Percentiles rank a stretch among this genome's conserved stretches.
Evolutionary conservation across 2,113 vertebrate genomes (phyloP).

Genomic region (Albula glossodonta): DNA sequence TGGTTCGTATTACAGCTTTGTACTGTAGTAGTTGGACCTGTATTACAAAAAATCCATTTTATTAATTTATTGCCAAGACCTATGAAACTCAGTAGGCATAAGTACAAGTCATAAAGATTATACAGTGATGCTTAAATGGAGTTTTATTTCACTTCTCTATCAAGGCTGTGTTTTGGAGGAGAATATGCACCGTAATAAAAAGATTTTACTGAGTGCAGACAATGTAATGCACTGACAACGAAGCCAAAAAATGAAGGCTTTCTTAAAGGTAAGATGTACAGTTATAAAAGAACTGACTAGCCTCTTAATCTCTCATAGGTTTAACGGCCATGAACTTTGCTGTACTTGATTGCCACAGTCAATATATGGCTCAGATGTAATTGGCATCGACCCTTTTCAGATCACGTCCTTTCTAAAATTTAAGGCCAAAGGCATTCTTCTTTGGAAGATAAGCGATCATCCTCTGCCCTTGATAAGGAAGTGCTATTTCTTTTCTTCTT

Average conservation of each 20-base stretch:
- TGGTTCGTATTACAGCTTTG: conserved; percentile 20
- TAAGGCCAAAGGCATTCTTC: conserved; percentile 5
- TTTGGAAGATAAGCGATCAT: conserved; percentile 20
- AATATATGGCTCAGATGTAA: conserved; percentile 29
- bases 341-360: conserved; percentile 21
- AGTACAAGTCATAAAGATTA: conserved; percentile 24
- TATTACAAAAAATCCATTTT: conserved; percentile 29
- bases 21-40: conserved; percentile 40
- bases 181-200: not conserved
- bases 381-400: conserved; percentile 31
- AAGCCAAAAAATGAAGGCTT: not conserved
- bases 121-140: conserved; percentile 15
- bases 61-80: conserved; percentile 29
- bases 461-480: conserved; percentile 20
- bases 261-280: conserved; percentile 1
- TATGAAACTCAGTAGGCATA: conserved; percentile 18
- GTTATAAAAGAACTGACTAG: conserved; percentile 32
- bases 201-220: not conserved
- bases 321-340: conserved; percentile 23
- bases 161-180: conserved; percentile 8
- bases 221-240: not conserved
- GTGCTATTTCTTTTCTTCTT: conserved; percentile 25
- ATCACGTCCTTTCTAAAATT: not conserved
- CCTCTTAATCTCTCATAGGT: conserved; percentile 23
- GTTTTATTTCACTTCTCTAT: conserved; percentile 15